Evolutionary conservation across 2,113 vertebrate species (phyloP), one percentile per base, ranked within the genome.

Genomic region (Labrus mixtus): DNA sequence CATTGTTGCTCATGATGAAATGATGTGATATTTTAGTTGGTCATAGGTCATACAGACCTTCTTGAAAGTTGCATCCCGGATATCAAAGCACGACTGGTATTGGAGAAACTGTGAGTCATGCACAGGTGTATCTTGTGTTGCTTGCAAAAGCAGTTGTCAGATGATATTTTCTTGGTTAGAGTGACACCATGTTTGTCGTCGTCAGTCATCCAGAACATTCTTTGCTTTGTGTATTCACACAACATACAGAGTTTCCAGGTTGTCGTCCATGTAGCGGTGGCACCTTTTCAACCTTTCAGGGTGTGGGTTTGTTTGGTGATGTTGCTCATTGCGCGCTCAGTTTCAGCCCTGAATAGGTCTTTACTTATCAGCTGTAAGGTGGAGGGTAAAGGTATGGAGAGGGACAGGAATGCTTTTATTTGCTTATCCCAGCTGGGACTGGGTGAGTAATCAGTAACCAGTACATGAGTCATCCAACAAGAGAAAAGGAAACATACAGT

Each of bases 371-470:
- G 43, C 75, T 12, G 68, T 46, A 51, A 51, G 13, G 43, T 22
- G 13, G 13, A 54, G 37, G 48, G 39, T n/a, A 36, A 67, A 75
- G 62, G 51, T 85, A 79, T 33, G 56, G 36, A 46, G 62, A 67
- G 63, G 67, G 51, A 74, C 46, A 73, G 77, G 65, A 80, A 78
- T 77, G 76, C 69, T 56, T 69, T 45, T 85, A 63, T 84, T 83
- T 82, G 57, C 54, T 6, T 76, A 75, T 87, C 51, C 56, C 61
- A 78, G 59, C 57, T 48, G 71, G 58, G 73, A 81, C 65, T 76
- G 68, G 61, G 64, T 81, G 25, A 48, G 76, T 48, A 79, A 89
- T 88, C 64, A 83, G 83, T 84, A 88, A 89, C 80, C 78, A 73
- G 63, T 1, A 4, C 45, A 62, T 88, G 83, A 90, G 77, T 90